Base-by-base conservation (phyloP, 2,888 invertebrate genomes). In the Heliconius charithonia region DNA sequence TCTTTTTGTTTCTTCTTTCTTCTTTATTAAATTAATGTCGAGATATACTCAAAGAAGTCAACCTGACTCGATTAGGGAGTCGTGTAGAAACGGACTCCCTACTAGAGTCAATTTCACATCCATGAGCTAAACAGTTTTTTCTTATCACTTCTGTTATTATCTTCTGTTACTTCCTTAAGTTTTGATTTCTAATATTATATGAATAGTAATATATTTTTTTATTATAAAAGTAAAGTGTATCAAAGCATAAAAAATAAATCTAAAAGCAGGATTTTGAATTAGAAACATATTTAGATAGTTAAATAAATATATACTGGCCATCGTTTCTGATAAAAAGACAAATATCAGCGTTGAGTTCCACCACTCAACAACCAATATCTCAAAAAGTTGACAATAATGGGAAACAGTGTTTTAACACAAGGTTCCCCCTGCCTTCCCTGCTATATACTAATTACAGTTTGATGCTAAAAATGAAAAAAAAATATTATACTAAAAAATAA, bases 1-100 rank as follows among this genome's bases (percentile, higher is more conserved):
- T 82, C 81, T 84, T 78, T 78, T 83, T 74, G 67, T 62, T 76
- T 59, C 62, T 81, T 81, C 76, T 45, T 69, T 69, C 67, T 69
- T 45, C 69, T 41, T 12, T 25, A 22, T 32, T 25, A 13, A 27
- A 69, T 13, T 13, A 63, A 72, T 69, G 91, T 86, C 93, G 96
- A 95, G 95, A 89, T 92, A 95, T 96, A 96, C 96, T 96, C 97
- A 97, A 96, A 96, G 97, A 97, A 97, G 97, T 98, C 98, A 98
- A 98, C 97, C 98, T 98, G 98, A 98, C 98, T 98, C 98, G 97
- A 98, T 98, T 98, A 98, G 98, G 98, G 98, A 98, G 98, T 98
- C 98, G 96, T 97, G 97, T 82, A 45, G 95, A 96, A 96, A 97
- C 97, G 97, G 98, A 98, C 98, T 98, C 98, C 98, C 98, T 98